Evolutionary conservation across 2,797 vertebrate genomes (phyloP).

Genomic region (Gouania willdenowi): DNA sequence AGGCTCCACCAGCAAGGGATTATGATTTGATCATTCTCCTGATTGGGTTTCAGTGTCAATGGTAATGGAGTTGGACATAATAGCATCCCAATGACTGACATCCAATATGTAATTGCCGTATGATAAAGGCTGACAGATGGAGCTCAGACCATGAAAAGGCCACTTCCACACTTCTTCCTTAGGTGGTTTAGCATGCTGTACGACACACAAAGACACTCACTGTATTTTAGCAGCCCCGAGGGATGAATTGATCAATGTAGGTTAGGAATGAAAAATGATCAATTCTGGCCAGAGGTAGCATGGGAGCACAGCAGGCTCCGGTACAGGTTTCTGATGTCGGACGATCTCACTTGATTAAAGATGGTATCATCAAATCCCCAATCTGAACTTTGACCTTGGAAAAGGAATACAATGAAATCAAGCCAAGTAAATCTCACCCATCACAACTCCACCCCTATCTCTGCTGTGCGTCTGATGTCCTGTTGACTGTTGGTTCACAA

Average conservation of each 20-base stretch:
- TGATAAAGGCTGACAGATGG: constrained; percentile 27
- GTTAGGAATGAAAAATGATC: constrained; percentile 39
- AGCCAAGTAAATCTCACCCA: constrained; percentile 25
- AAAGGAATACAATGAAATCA: constrained; percentile 48
- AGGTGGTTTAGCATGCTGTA: constrained; percentile 17
- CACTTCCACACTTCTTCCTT: constrained; percentile 27
- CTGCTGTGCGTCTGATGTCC: constrained; percentile 18
- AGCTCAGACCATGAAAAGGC: constrained; percentile 20
- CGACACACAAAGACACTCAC: constrained; percentile 4
- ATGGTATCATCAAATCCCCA: constrained; percentile 41
- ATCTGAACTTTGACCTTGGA: constrained; percentile 47
- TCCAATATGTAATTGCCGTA: constrained; percentile 31
- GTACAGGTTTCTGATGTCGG: constrained; percentile 20
- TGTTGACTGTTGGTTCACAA: constrained; percentile 11
- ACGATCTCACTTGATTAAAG: constrained; percentile 40
- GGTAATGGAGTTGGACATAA: constrained; percentile 49
- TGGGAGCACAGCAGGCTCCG: constrained; percentile 3
- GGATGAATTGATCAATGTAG: constrained; percentile 35
- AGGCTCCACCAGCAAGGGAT: constrained; percentile 37
- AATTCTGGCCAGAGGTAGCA: constrained; percentile 15
- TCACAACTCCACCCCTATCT: constrained; percentile 3
- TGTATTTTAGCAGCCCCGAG: constrained; percentile 26
- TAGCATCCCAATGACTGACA: constrained; percentile 36
- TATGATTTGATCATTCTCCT: constrained; percentile 36
- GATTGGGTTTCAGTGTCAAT: constrained; percentile 41